Evolutionary conservation across 1,140 invertebrate species (phyloP), one percentile per base, ranked within the genome.

Genomic region (Leptopilina boulardi): DNA sequence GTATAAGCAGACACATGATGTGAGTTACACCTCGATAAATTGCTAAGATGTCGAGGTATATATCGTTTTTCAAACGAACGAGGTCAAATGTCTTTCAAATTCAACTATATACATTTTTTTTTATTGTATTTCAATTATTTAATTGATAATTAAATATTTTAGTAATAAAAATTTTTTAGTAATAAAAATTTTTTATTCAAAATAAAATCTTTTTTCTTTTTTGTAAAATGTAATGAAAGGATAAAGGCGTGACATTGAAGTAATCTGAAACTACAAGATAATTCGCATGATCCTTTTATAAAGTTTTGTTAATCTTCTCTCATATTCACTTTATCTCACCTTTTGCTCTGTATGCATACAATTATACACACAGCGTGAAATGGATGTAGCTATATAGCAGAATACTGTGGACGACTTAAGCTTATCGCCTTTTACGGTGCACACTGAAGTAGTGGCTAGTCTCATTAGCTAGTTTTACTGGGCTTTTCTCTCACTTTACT

Each of bases 381-480:
- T 66, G 59, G 21, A 66, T 66, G 23, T 30, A 66, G 13, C 59
- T 66, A 66, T n/a, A n/a, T n/a, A 66, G 26, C 59, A 66, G 59
- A 66, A 66, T 66, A 66, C 59, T 66, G 56, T 54, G 75, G 75
- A 21, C 72, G 38, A 74, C 71, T 73, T 73, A 51, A 73, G 71
- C 71, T 73, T 73, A 73, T 73, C 71, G 42, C 21, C 44, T 26
- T 73, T 73, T 73, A 73, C 71, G 13, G 71, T 51, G 47, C 47
- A 38, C 71, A 47, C 42, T 11, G 26, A 26, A 26, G 42, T 38
- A 73, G 42, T 44, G 42, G 42, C 71, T 73, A 73, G 42, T 73
- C 38, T 73, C 71, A 44, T 73, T 51, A 73, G 23, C 47, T 15
- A 47, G 21, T 30, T 26, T 51, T 47, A 51, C 47, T 51, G 41